Conservation (phyloP, 2,797 vertebrate genomes). For the Sebastes umbrosus region DNA sequence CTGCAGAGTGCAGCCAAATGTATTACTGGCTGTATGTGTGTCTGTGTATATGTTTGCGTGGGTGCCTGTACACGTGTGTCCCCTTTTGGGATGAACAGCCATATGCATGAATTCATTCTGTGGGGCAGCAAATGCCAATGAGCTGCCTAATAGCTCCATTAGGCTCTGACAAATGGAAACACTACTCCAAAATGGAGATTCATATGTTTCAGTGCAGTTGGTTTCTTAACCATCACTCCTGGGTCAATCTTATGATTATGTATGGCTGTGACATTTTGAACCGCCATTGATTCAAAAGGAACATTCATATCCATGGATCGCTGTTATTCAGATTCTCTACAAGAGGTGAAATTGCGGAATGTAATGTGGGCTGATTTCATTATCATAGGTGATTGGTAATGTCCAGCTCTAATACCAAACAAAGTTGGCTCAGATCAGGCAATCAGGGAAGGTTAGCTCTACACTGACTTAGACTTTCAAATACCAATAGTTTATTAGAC, state of each 20-base stretch:
- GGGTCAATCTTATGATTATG: constrained; percentile 72
- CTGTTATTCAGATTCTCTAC: constrained; percentile 57
- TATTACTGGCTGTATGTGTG: constrained; percentile 24
- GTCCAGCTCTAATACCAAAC: constrained; percentile 51
- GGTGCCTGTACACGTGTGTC: constrained; percentile 24
- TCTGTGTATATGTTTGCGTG: constrained; percentile 29
- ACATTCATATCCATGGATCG: constrained; percentile 64
- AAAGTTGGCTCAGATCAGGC: constrained; percentile 43
- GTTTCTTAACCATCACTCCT: constrained; percentile 62
- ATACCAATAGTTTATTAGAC: constrained; percentile 40
- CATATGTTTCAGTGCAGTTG: constrained; percentile 62
- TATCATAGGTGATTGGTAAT: constrained; percentile 57
- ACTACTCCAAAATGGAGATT: constrained; percentile 71
- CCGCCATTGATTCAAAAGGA: constrained; percentile 71
- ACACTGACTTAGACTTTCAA: constrained; percentile 37
- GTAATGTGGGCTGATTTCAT: constrained; percentile 67
- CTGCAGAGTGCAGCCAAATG: constrained; percentile 44
- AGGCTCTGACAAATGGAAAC: constrained; percentile 76
- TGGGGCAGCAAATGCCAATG: constrained; percentile 73
- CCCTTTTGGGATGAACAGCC: constrained; percentile 47
- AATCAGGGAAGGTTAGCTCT: constrained; percentile 55
- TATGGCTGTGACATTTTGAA: constrained; percentile 75
- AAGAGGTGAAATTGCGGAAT: constrained; percentile 58
- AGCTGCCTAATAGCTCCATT: constrained; percentile 73
- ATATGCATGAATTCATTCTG: constrained; percentile 68